These are phyloP conservation scores for Amphimedon queenslandica DNA, from an alignment of 37 sponge, comb jelly and placozoan genomes.

Conservation along the genomic window DNA sequence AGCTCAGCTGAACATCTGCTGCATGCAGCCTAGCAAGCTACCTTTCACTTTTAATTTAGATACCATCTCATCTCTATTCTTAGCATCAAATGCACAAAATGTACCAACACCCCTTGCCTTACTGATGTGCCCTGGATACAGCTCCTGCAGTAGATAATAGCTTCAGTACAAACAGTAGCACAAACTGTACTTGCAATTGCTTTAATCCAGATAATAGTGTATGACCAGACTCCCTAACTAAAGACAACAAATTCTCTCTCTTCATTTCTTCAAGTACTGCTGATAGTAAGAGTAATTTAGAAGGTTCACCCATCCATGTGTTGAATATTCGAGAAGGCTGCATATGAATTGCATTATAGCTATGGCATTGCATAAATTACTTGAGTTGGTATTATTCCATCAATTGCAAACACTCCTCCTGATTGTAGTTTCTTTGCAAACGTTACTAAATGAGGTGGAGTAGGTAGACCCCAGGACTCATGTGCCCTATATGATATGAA, in stretches of 20 bases:
- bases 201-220: constrained; percentile 50
- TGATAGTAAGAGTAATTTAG: constrained; percentile 41
- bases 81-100: constrained; percentile 67
- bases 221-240: constrained; percentile 32
- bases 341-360: background rate
- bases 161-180: no score
- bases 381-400: constrained; percentile 20
- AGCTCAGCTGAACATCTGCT: background rate
- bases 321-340: constrained; percentile 76
- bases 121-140: constrained; percentile 41
- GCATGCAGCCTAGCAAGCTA: background rate
- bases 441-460: constrained; percentile 71
- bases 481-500: constrained; percentile 74
- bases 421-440: constrained; percentile 83
- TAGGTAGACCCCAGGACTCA: constrained; percentile 65
- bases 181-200: constrained; percentile 32
- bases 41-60: constrained; percentile 38
- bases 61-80: constrained; percentile 17
- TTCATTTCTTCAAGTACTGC: constrained; percentile 51
- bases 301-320: constrained; percentile 84
- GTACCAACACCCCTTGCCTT: constrained; percentile 68
- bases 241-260: constrained; percentile 28
- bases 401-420: constrained; percentile 42
- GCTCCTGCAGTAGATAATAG: constrained; percentile 11
- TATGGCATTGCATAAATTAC: constrained; percentile 1